phyloP scores from a whole-genome alignment of 2,888 invertebrate species.

The Machimus rusticus region DNA sequence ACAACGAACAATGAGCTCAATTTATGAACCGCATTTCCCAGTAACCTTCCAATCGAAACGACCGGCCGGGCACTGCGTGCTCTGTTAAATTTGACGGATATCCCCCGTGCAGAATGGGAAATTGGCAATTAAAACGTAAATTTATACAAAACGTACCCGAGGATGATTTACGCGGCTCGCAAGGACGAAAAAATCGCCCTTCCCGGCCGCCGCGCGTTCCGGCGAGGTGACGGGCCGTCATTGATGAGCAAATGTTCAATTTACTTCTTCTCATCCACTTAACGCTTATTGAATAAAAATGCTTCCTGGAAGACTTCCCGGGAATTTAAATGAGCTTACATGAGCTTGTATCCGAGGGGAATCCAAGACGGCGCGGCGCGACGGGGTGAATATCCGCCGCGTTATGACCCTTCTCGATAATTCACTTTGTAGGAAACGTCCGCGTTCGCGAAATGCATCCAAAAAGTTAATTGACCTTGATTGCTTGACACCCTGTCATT shows the following conservation, averaged over 20 bases:
- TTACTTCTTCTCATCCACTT: neutral
- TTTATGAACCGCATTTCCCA: neutral
- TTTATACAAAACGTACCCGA: neutral
- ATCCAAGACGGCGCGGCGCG: neutral
- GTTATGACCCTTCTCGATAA: neutral
- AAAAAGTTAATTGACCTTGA: conserved; percentile 20
- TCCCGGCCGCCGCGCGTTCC: neutral
- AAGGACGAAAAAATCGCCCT: neutral
- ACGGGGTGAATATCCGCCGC: neutral
- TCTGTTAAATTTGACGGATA: neutral
- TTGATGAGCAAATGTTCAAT: conserved; percentile 12
- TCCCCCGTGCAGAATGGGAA: neutral
- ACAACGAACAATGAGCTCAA: neutral
- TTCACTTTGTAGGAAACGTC: neutral
- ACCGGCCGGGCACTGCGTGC: neutral
- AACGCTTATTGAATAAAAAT: conserved; percentile 16
- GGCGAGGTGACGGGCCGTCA: neutral
- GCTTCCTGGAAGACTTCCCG: neutral
- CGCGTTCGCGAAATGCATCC: neutral
- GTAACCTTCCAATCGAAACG: neutral
- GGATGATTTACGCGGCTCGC: neutral
- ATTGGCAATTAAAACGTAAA: neutral
- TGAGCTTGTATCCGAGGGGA: neutral
- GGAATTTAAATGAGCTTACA: conserved; percentile 22
- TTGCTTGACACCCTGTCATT: neutral